Conservation (phyloP, 1,140 invertebrate species). For the Meloidogyne floridensis region DNA sequence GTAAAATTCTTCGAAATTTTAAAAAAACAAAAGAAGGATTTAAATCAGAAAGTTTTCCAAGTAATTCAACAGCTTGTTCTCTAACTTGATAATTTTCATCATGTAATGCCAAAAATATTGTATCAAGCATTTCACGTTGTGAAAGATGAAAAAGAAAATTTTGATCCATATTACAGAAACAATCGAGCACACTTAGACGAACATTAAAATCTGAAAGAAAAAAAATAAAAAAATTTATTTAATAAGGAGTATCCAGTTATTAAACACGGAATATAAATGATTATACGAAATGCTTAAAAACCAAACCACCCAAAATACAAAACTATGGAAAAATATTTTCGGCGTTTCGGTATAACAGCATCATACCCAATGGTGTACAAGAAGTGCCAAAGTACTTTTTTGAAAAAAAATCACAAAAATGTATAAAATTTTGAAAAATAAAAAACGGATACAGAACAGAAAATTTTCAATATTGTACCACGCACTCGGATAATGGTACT, state of each 20-base stretch:
- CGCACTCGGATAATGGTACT: too few species aligned
- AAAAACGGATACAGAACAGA: too few species aligned
- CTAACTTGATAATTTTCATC: constrained; percentile 97
- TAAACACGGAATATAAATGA: too few species aligned
- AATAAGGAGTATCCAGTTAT: not conserved
- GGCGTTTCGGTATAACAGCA: too few species aligned
- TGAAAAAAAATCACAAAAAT: too few species aligned
- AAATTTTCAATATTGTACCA: too few species aligned
- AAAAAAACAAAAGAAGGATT: constrained; percentile 99
- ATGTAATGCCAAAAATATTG: constrained; percentile 89
- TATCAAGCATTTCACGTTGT: constrained; percentile 89
- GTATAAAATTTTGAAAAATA: too few species aligned
- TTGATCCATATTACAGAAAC: constrained; percentile 69
- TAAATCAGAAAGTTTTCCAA: constrained; percentile 84
- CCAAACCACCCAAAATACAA: too few species aligned
- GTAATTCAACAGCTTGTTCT: constrained; percentile 86
- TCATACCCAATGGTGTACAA: too few species aligned
- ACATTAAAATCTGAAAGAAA: constrained; percentile 80
- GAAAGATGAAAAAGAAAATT: constrained; percentile 93
- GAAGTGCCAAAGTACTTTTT: too few species aligned
- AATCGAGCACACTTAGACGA: constrained; percentile 85
- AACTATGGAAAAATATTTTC: too few species aligned
- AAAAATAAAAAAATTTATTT: not conserved
- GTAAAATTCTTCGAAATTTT: constrained; percentile 85
- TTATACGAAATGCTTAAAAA: too few species aligned